These are phyloP conservation scores for Bubo blakistoni DNA, from an alignment of 2,113 vertebrate genomes.

Conservation along the genomic window DNA sequence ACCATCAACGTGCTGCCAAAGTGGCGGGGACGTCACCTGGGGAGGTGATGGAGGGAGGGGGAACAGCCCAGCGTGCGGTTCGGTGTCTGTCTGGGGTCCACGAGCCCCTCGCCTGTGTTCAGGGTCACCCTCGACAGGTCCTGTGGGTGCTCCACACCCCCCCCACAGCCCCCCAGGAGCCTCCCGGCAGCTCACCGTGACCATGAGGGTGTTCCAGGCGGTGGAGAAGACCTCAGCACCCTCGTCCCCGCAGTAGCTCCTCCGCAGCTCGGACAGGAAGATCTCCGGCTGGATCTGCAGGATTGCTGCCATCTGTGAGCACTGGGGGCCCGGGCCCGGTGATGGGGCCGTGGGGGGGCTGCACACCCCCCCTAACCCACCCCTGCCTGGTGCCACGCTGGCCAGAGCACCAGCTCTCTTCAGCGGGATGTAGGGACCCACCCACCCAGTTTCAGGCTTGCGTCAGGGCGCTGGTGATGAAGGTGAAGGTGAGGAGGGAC, in stretches of 20 bases:
- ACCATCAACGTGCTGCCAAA: accelerated
- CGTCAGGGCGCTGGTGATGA: not conserved
- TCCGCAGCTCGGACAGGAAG: conserved; percentile 24
- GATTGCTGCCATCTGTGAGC: not conserved
- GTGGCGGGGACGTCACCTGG: accelerated
- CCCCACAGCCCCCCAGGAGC: not conserved
- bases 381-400: not conserved
- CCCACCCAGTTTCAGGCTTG: not conserved
- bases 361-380: not conserved
- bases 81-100: not conserved
- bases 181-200: not conserved
- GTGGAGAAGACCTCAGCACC: conserved; percentile 43
- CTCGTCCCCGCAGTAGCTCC: conserved; percentile 48
- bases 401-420: too few species aligned
- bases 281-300: conserved; percentile 35
- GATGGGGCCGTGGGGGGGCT: not conserved
- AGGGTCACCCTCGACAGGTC: not conserved
- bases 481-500: not conserved
- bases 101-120: accelerated
- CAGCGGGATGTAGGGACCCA: not conserved
- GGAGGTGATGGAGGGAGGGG: not conserved
- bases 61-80: accelerated
- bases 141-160: not conserved
- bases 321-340: not conserved
- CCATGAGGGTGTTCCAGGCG: conserved; percentile 68